Conservation (phyloP, 2,113 vertebrate genomes). For the Proterorhinus semilunaris region DNA sequence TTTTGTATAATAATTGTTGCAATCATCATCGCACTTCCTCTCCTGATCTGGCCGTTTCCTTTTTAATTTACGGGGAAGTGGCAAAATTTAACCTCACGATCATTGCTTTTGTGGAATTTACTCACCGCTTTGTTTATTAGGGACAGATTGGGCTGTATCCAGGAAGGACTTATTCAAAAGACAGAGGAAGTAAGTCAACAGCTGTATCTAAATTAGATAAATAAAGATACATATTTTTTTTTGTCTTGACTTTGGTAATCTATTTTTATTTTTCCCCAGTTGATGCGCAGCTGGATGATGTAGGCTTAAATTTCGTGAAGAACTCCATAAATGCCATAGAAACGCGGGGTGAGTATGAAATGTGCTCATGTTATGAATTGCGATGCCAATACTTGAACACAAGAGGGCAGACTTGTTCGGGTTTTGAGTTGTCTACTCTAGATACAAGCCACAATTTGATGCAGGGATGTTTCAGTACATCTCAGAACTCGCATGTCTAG, state of each 20-base stretch:
- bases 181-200: slow-evolving; percentile 86
- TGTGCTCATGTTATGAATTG: background rate
- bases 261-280: slow-evolving; percentile 50
- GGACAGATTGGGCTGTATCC: slow-evolving; percentile 77
- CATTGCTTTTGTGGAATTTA: background rate
- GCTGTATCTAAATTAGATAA: background rate
- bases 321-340: slow-evolving; percentile 92
- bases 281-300: slow-evolving; percentile 89
- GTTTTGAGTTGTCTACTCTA: background rate
- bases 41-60: slow-evolving; percentile 7
- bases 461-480: background rate
- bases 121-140: background rate
- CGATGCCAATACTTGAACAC: background rate
- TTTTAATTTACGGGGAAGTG: slow-evolving; percentile 4
- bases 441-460: background rate
- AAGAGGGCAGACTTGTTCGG: background rate
- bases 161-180: slow-evolving; percentile 81
- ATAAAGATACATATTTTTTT: background rate
- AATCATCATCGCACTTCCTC: slow-evolving; percentile 22
- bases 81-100: background rate
- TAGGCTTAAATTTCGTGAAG: slow-evolving; percentile 87
- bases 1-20: slow-evolving; percentile 24
- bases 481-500: background rate
- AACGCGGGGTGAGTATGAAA: slow-evolving; percentile 83
- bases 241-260: background rate